These are phyloP conservation scores for Cyaniris semiargus DNA, from an alignment of 2,888 invertebrate species.

Conservation along the genomic window DNA sequence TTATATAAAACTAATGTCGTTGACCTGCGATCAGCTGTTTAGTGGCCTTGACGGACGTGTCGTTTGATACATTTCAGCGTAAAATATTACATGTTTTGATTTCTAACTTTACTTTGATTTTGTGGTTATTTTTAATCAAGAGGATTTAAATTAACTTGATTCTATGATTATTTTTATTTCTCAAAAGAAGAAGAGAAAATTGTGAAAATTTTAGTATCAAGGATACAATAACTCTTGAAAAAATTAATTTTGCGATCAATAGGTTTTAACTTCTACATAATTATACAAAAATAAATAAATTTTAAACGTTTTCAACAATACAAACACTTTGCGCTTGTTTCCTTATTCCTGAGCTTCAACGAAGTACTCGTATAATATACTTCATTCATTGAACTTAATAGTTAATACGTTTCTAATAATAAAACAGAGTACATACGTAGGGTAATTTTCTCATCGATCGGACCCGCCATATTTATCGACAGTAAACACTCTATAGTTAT, in stretches of 20 bases:
- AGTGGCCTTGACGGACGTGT: not conserved
- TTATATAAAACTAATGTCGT: constrained; percentile 7
- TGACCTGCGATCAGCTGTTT: constrained; percentile 9
- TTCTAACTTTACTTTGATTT: not conserved
- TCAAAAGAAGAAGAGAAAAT: not conserved
- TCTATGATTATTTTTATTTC: not conserved
- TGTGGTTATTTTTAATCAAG: not conserved
- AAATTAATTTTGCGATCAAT: too few relatives aligned
- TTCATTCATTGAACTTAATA: not conserved
- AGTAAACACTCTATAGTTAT: constrained; percentile 2
- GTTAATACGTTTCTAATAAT: not conserved
- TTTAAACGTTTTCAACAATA: not conserved
- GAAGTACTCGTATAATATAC: too few relatives aligned
- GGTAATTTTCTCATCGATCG: not conserved
- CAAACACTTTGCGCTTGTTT: not conserved
- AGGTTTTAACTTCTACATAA: too few relatives aligned
- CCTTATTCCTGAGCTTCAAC: not conserved
- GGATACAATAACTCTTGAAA: too few relatives aligned
- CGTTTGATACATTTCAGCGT: not conserved
- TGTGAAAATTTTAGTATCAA: too few relatives aligned
- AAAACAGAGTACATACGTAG: not conserved
- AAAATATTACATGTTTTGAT: not conserved
- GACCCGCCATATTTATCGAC: not conserved
- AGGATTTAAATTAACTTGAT: not conserved
- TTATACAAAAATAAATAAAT: too few relatives aligned